Conservation (phyloP, 2,113 vertebrate genomes). For the Beaufortia kweichowensis region DNA sequence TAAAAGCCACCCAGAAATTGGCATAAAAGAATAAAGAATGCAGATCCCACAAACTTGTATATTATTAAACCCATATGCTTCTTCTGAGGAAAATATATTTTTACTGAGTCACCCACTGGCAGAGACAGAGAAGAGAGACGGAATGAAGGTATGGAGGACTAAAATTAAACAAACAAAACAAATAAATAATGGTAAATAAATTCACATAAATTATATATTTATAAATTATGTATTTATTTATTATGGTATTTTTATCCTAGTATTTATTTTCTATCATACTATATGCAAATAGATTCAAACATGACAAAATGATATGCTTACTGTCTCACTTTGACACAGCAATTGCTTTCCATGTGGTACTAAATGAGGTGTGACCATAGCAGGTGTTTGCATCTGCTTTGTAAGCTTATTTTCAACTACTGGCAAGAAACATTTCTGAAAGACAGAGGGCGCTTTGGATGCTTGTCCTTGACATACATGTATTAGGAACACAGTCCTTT, state of each 20-base stretch:
- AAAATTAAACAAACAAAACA: background rate
- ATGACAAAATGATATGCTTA: background rate
- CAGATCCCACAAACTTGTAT: conserved; percentile 21
- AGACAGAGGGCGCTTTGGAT: conserved; percentile 45
- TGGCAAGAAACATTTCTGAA: background rate
- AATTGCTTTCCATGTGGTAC: background rate
- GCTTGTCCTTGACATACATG: background rate
- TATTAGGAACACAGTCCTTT: background rate
- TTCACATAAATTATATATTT: too few species aligned
- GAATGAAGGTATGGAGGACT: conserved; percentile 48
- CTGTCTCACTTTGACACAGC: background rate
- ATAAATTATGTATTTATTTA: too few species aligned
- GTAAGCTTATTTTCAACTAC: background rate
- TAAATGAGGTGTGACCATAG: background rate
- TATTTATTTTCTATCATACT: background rate
- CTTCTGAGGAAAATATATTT: conserved; percentile 44
- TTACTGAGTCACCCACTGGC: conserved; percentile 70
- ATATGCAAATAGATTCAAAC: background rate
- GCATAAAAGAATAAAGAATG: conserved; percentile 48
- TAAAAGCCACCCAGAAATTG: conserved; percentile 45
- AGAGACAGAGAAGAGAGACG: conserved; percentile 71
- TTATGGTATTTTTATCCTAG: too few species aligned
- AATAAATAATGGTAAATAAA: background rate
- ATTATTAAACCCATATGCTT: conserved; percentile 59
- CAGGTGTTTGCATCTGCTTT: background rate